These are phyloP conservation scores for Eupristina koningsbergeri DNA, from an alignment of 1,140 invertebrate genomes.

Conservation along the genomic window DNA sequence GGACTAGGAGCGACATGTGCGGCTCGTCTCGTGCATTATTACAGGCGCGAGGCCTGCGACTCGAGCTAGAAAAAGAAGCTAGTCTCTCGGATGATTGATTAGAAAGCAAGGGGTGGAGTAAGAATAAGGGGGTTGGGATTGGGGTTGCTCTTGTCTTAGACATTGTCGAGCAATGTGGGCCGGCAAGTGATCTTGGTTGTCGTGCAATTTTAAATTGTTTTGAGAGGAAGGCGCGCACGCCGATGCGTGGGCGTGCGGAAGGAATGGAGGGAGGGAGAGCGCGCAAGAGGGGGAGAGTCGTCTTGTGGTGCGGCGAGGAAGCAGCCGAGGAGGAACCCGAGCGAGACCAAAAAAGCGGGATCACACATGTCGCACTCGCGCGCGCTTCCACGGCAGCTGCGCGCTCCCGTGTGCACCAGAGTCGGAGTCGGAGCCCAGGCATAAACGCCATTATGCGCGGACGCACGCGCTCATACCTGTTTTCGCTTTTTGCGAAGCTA, in stretches of 20 bases:
- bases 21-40: not conserved
- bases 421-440: too few relatives aligned
- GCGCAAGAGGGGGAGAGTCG: not conserved
- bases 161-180: not conserved
- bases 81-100: slow-evolving; percentile 5
- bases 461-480: slow-evolving; percentile 52
- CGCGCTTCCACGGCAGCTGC: slow-evolving; percentile 65
- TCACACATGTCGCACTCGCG: slow-evolving; percentile 65
- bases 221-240: not conserved
- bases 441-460: slow-evolving; percentile 53
- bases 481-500: slow-evolving; percentile 60
- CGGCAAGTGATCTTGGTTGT: slow-evolving; percentile 15
- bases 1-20: not conserved
- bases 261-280: slow-evolving; percentile 20
- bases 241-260: slow-evolving; percentile 22
- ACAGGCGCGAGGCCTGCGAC: not conserved
- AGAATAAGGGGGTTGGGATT: too few relatives aligned
- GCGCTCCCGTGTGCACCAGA: slow-evolving; percentile 60
- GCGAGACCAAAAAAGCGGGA: slow-evolving; percentile 58
- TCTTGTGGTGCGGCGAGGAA: not conserved
- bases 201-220: not conserved
- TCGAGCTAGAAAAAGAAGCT: not conserved
- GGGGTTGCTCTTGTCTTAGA: too few relatives aligned
- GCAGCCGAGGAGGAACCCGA: slow-evolving; percentile 7
- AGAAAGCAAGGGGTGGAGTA: not conserved